Percentiles rank a stretch among this genome's conserved stretches.
phyloP scores from a whole-genome alignment of 2,797 vertebrate species.

The Manis pentadactyla region DNA sequence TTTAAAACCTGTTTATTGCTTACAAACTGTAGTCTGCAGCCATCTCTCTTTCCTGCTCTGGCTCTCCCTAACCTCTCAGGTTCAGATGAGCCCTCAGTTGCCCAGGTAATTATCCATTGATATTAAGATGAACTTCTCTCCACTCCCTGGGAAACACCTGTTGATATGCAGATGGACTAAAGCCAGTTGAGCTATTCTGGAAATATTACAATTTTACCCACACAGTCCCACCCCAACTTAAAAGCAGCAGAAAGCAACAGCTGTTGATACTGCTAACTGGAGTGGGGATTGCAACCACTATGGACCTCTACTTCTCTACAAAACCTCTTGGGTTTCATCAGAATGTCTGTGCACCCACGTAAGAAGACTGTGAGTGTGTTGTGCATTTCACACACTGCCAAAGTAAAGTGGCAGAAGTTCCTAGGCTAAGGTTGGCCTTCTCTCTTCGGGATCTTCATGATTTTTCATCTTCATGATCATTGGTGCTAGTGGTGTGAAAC shows the following conservation, averaged over 20 bases:
- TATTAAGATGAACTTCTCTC: no score
- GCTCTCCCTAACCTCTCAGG: no score
- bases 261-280: fast-evolving
- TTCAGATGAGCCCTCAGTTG: no score
- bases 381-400: fast-evolving
- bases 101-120: no score
- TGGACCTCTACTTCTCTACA: neutral
- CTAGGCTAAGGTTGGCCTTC: neutral
- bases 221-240: neutral
- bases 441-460: no score
- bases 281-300: neutral
- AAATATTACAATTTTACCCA: no score
- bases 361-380: fast-evolving
- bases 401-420: neutral
- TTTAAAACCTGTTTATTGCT: no score
- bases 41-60: no score
- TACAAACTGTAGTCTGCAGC: no score
- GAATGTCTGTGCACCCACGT: neutral
- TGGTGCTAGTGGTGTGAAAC: neutral
- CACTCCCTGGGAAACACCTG: no score
- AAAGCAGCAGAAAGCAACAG: neutral
- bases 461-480: neutral
- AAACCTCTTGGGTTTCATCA: neutral
- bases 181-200: no score
- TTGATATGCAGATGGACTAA: no score